Evolutionary conservation across 2,888 invertebrate genomes (phyloP).

Genomic region (Galeopsomyia nigrocyanea): DNA sequence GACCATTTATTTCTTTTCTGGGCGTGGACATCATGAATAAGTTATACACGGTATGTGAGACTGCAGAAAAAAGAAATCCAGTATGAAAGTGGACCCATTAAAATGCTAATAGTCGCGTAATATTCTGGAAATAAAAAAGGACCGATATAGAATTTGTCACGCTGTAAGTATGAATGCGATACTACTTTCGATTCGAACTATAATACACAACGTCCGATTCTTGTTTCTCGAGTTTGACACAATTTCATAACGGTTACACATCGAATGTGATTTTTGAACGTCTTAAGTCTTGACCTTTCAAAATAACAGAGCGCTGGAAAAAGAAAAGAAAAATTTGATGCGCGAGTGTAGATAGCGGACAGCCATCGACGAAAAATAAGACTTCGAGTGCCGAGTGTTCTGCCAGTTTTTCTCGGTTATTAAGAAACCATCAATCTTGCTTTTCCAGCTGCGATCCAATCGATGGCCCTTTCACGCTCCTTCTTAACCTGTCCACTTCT

Average conservation of each 20-base stretch:
- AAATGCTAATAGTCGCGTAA: constrained; percentile 42
- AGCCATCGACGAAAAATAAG: constrained; percentile 51
- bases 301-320: too few species aligned
- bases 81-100: constrained; percentile 34
- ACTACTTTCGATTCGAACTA: too few species aligned
- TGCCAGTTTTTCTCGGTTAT: constrained; percentile 66
- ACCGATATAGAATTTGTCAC: too few species aligned
- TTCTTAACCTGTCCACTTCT: neutral
- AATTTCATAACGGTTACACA: too few species aligned
- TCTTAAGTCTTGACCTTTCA: too few species aligned
- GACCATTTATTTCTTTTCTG: constrained; percentile 41
- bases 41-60: constrained; percentile 28
- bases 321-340: neutral
- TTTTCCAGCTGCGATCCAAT: constrained; percentile 25
- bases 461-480: neutral
- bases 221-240: too few species aligned
- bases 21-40: constrained; percentile 34
- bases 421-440: constrained; percentile 66
- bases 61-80: constrained; percentile 38
- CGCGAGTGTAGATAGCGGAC: constrained; percentile 48
- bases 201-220: too few species aligned
- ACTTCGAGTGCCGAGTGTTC: constrained; percentile 59
- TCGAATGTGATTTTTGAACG: too few species aligned
- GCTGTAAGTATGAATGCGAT: too few species aligned
- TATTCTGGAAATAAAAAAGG: too few species aligned